Conservation (phyloP, 2,888 invertebrate species). For the Pammene fasciana region DNA sequence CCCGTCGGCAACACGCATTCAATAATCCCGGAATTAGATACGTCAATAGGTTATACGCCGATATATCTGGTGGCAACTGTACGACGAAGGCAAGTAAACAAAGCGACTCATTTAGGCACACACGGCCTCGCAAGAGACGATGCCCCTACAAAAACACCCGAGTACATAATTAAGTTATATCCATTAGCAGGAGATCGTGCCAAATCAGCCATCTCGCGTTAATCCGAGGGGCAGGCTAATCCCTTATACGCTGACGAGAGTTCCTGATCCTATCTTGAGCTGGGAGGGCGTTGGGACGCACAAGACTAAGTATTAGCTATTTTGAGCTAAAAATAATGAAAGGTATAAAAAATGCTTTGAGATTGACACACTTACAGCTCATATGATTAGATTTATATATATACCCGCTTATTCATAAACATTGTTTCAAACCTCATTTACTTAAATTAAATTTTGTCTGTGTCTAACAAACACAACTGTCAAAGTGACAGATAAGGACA, state of each 20-base stretch:
- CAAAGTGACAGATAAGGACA: no score
- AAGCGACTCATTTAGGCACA: conserved; percentile 9
- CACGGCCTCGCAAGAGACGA: conserved; percentile 5
- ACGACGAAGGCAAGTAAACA: conserved; percentile 19
- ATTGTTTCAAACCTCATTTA: no score
- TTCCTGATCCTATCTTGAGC: conserved; percentile 38
- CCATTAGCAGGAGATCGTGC: conserved; percentile 41
- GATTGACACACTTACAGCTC: no score
- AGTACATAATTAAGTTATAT: conserved; percentile 42
- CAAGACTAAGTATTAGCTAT: background rate
- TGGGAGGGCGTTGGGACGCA: conserved; percentile 11
- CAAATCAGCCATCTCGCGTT: conserved; percentile 40
- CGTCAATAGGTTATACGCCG: no score
- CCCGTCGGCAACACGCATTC: no score
- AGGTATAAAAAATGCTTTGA: no score
- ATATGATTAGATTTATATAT: no score
- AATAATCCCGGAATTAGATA: no score
- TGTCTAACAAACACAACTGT: no score
- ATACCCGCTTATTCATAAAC: no score
- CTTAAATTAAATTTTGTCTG: no score
- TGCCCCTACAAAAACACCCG: conserved; percentile 23
- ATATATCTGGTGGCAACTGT: no score
- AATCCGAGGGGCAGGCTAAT: conserved; percentile 38
- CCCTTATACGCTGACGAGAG: conserved; percentile 37
- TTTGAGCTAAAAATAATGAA: background rate